These are phyloP conservation scores for Holocentrus rufus DNA, from an alignment of 2,797 vertebrate genomes.

Conservation along the genomic window DNA sequence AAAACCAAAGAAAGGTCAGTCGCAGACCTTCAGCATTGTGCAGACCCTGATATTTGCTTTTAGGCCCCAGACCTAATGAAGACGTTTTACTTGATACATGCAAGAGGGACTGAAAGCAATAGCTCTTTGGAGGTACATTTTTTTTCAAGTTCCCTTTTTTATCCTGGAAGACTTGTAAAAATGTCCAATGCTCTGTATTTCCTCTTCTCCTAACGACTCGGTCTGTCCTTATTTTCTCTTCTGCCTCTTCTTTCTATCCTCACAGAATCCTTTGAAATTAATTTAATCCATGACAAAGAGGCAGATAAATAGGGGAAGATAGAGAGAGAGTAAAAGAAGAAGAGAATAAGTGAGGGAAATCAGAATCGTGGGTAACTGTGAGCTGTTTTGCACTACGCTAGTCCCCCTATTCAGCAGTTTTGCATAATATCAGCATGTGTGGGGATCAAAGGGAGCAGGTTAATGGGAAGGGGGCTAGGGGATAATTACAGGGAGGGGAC, in stretches of 20 bases:
- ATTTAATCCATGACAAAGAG: constrained; percentile 85
- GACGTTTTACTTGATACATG: constrained; percentile 88
- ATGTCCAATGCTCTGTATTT: constrained; percentile 71
- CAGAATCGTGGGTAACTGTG: constrained; percentile 79
- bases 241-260: constrained; percentile 66
- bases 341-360: constrained; percentile 80
- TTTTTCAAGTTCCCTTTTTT: constrained; percentile 71
- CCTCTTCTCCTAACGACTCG: constrained; percentile 65
- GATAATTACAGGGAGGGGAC: constrained; percentile 88
- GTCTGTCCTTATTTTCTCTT: constrained; percentile 66
- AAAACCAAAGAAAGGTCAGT: constrained; percentile 99
- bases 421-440: constrained; percentile 86
- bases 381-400: constrained; percentile 80
- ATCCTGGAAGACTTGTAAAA: constrained; percentile 76
- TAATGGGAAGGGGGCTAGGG: constrained; percentile 86
- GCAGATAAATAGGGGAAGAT: constrained; percentile 78
- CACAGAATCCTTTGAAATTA: constrained; percentile 80
- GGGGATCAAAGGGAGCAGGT: constrained; percentile 91
- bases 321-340: constrained; percentile 76
- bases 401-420: constrained; percentile 86
- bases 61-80: constrained; percentile 90
- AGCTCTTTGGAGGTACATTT: constrained; percentile 85
- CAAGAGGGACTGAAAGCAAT: constrained; percentile 85
- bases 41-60: constrained; percentile 92
- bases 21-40: constrained; percentile 91